Conservation (phyloP, 2,113 vertebrate species). For the Ginglymostoma cirratum region DNA sequence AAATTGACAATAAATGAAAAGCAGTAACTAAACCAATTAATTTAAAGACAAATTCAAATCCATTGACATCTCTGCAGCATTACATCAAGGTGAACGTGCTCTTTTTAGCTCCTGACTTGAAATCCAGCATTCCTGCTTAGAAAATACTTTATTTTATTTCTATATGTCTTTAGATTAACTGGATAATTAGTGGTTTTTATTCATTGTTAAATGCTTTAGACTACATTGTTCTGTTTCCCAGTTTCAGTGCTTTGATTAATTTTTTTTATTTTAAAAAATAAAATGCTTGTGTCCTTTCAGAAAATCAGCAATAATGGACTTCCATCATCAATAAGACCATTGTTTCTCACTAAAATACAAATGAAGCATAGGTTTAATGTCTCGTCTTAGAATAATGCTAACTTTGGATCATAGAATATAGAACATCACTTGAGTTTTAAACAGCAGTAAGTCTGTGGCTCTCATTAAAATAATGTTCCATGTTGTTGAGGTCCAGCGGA, state of each 20-base stretch:
- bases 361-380: background rate
- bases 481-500: background rate
- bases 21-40: background rate
- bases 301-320: background rate
- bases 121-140: background rate
- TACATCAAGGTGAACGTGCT: background rate
- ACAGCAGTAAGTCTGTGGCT: background rate
- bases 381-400: background rate
- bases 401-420: background rate
- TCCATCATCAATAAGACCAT: background rate
- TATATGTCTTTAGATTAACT: background rate
- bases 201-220: too few relatives aligned
- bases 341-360: background rate
- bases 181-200: too few relatives aligned
- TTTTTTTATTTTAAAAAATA: background rate
- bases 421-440: background rate
- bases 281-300: background rate
- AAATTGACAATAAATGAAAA: background rate
- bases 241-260: background rate
- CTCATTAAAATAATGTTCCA: too few relatives aligned
- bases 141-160: background rate
- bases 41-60: background rate
- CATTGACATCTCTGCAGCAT: background rate
- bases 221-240: background rate
- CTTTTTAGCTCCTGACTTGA: background rate